Evolutionary conservation across 2,797 vertebrate genomes (phyloP).

Genomic region (Pangasius larnaudii): DNA sequence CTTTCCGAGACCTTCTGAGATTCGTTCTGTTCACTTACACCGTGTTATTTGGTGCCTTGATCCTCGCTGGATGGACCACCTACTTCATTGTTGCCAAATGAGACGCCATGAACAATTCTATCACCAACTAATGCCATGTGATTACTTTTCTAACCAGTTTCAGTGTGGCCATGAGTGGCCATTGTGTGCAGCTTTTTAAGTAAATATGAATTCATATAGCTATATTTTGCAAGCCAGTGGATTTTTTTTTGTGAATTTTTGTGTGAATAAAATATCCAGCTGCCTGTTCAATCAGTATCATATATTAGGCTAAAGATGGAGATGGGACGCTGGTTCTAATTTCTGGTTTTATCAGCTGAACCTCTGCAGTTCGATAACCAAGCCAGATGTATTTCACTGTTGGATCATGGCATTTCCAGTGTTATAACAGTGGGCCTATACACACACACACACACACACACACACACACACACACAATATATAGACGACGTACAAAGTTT

Average conservation of each 20-base stretch:
- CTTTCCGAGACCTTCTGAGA: slow-evolving; percentile 89
- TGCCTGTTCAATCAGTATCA: slow-evolving; percentile 1
- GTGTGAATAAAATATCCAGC: neutral
- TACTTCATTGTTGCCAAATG: slow-evolving; percentile 92
- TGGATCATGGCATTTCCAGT: neutral
- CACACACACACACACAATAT: too few species aligned
- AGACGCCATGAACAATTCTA: neutral
- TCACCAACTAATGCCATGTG: neutral
- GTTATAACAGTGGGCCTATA: neutral
- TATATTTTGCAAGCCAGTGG: neutral
- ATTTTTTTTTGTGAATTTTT: neutral
- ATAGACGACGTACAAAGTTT: neutral
- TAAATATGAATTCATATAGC: neutral
- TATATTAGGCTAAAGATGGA: neutral
- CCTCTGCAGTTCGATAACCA: neutral
- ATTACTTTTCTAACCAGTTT: neutral
- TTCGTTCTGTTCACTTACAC: slow-evolving; percentile 97
- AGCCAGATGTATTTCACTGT: neutral
- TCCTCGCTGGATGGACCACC: slow-evolving; percentile 94
- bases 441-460: too few species aligned
- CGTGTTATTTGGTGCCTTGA: slow-evolving; percentile 88
- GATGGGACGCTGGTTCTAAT: neutral
- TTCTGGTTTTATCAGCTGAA: neutral
- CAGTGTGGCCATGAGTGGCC: neutral
- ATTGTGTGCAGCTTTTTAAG: neutral